Percentiles rank a stretch among this genome's conserved stretches.
Evolutionary conservation across 2,797 vertebrate genomes (phyloP).

Genomic region (Natrix natrix): DNA sequence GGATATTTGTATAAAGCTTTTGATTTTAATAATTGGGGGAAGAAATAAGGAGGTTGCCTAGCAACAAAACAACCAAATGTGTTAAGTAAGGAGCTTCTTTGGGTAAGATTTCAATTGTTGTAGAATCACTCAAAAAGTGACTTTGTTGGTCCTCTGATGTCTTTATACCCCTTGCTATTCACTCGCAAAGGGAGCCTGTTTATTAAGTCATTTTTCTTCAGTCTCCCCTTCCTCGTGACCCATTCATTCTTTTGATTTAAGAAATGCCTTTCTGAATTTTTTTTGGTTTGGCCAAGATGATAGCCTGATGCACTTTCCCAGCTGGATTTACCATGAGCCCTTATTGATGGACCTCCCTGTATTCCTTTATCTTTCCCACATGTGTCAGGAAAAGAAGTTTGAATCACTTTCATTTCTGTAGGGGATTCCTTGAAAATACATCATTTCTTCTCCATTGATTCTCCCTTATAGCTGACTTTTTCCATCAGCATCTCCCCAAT

Average conservation of each 20-base stretch:
- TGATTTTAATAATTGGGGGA: background rate
- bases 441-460: background rate
- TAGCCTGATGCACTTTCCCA: background rate
- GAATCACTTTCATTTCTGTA: background rate
- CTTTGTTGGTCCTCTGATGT: background rate
- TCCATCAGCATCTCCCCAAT: background rate
- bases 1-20: background rate
- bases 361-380: background rate
- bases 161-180: background rate
- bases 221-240: background rate
- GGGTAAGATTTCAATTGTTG: background rate
- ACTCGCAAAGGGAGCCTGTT: background rate
- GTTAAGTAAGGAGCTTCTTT: background rate
- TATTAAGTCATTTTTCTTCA: background rate
- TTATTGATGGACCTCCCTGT: background rate
- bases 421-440: background rate
- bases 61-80: background rate
- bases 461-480: background rate
- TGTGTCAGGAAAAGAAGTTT: background rate
- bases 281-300: background rate
- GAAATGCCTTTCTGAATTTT: background rate
- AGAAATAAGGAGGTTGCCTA: background rate
- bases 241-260: background rate
- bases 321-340: background rate
- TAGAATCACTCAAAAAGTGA: background rate